A percentile compares a stretch with the other conserved stretches of the same genome.
Evolutionary conservation across 2,113 vertebrate genomes (phyloP).

Genomic region (Sialia sialis): DNA sequence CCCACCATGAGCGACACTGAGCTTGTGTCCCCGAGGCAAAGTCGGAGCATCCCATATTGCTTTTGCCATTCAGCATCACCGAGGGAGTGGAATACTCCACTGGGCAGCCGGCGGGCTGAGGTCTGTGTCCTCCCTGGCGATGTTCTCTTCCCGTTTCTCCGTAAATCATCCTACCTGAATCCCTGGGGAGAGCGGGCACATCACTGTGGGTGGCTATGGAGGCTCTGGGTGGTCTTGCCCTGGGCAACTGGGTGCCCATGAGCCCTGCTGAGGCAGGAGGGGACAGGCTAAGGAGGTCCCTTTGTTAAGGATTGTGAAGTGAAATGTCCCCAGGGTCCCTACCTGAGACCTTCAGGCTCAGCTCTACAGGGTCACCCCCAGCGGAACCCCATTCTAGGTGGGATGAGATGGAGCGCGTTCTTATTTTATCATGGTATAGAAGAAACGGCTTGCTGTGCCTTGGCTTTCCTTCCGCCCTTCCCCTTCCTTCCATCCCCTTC

Average conservation of each 20-base stretch:
- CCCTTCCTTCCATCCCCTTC: neutral
- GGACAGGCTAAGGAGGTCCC: neutral
- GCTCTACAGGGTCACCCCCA: neutral
- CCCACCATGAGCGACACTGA: rapidly evolving
- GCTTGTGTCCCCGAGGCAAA: neutral
- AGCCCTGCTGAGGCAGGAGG: neutral
- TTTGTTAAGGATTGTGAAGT: neutral
- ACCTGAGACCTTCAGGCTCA: neutral
- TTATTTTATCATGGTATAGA: neutral
- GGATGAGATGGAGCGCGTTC: neutral
- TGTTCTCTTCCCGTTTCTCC: neutral
- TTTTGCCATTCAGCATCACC: neutral
- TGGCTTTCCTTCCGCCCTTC: neutral
- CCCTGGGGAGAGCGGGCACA: rapidly evolving
- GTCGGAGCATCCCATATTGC: neutral
- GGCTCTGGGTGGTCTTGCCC: neutral
- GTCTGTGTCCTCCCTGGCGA: rapidly evolving
- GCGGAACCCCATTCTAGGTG: too few relatives aligned
- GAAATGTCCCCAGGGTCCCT: neutral
- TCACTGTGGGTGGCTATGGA: rapidly evolving
- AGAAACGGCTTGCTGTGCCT: neutral
- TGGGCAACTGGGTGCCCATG: rapidly evolving
- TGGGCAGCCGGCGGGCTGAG: rapidly evolving
- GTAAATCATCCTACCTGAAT: neutral
- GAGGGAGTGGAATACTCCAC: rapidly evolving